These are phyloP conservation scores for Brachymystax lenok DNA, from an alignment of 2,797 vertebrate species.

Conservation along the genomic window DNA sequence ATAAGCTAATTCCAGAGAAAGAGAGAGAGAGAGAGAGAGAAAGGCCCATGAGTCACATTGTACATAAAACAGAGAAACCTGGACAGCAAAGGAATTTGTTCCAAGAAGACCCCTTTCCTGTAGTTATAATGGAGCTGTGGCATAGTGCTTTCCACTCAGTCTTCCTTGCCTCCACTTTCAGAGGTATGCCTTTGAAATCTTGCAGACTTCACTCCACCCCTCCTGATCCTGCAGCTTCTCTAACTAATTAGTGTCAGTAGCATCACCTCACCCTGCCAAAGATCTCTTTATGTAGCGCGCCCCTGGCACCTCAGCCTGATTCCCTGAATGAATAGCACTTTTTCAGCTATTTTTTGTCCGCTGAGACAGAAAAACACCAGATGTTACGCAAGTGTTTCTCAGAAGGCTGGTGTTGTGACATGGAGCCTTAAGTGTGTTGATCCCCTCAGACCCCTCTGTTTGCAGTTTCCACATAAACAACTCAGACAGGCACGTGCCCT, in stretches of 20 bases:
- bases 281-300: neutral
- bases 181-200: slow-evolving; percentile 30
- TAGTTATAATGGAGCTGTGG: slow-evolving; percentile 15
- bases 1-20: slow-evolving; percentile 31
- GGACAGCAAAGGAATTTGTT: slow-evolving; percentile 26
- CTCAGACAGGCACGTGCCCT: slow-evolving; percentile 49
- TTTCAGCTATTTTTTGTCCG: slow-evolving; percentile 9
- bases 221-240: slow-evolving; percentile 21
- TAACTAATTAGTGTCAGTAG: slow-evolving; percentile 48
- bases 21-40: slow-evolving; percentile 24
- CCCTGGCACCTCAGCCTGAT: neutral
- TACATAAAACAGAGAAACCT: slow-evolving; percentile 41
- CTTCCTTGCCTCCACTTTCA: slow-evolving; percentile 34
- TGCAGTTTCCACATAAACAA: slow-evolving; percentile 53
- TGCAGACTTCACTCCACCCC: slow-evolving; percentile 19
- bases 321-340: slow-evolving; percentile 15
- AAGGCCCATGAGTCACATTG: slow-evolving; percentile 48
- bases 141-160: slow-evolving; percentile 29
- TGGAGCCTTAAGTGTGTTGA: slow-evolving; percentile 27
- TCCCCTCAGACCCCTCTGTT: slow-evolving; percentile 31
- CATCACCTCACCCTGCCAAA: slow-evolving; percentile 28
- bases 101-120: slow-evolving; percentile 33
- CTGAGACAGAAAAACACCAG: slow-evolving; percentile 20
- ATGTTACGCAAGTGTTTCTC: neutral
- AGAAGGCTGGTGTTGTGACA: slow-evolving; percentile 4